Evolutionary conservation across 30 jellyfish, hydroid and myxozoan genomes (phyloP).

Genomic region (Chrysaora quinquecirrha): DNA sequence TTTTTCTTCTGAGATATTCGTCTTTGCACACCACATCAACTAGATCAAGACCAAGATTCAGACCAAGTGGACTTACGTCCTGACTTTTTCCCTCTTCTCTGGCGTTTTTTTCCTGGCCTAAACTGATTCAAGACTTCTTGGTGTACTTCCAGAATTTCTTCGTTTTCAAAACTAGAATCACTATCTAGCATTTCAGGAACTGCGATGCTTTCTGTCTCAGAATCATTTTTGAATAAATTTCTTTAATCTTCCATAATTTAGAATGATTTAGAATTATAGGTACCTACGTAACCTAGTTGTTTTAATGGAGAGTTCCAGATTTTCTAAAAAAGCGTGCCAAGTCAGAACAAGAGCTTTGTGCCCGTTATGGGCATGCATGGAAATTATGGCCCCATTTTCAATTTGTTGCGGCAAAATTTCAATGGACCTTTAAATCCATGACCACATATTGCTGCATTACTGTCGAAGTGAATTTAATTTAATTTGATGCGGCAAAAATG

Average conservation of each 20-base stretch:
- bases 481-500: slow-evolving; percentile 4
- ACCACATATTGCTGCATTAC: slow-evolving; percentile 11
- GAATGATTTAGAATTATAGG: background rate
- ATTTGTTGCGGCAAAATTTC: slow-evolving; percentile 11
- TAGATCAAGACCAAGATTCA: slow-evolving; percentile 48
- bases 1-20: slow-evolving; percentile 46
- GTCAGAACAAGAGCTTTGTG: background rate
- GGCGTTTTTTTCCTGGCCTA: slow-evolving; percentile 28
- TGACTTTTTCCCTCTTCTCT: slow-evolving; percentile 18
- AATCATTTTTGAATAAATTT: background rate
- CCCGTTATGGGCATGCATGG: background rate
- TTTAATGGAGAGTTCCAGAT: background rate
- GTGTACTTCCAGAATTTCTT: background rate
- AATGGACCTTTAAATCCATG: background rate
- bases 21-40: slow-evolving; percentile 57
- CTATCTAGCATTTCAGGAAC: background rate
- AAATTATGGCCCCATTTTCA: background rate
- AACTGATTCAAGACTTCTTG: background rate
- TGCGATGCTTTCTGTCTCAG: background rate
- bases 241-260: background rate
- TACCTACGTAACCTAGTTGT: background rate
- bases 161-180: background rate
- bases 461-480: background rate
- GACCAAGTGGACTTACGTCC: slow-evolving; percentile 68
- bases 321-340: background rate